Evolutionary conservation across 1,140 invertebrate species (phyloP), one percentile per base, ranked within the genome.

Genomic region (Cylas formicarius): DNA sequence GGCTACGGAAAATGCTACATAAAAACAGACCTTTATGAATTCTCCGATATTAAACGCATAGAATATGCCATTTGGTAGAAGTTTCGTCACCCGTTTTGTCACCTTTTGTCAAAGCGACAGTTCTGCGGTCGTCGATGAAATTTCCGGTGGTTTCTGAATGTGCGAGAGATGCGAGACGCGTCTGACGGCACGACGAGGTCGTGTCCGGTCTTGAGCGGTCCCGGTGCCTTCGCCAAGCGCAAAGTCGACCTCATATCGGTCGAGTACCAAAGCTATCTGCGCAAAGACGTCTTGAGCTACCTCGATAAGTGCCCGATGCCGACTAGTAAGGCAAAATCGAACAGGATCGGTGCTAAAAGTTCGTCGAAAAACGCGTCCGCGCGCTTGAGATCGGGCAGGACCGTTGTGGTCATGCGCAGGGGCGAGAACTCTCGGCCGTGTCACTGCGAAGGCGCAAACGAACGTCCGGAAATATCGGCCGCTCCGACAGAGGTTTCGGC

Each of bases 261-360:
- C 4, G 51, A 53, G 28, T 53, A 53, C 22, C 23, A 41, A 13
- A 48, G 42, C 28, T 53, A 53, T 23, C 44, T 53, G 4, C 45
- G 20, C n/a, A 44, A 37, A 28, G 45, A 49, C 32, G 42, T 49
- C 10, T 21, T 53, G 13, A 42, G 45, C 14, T 48, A 31, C 17
- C 29, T 53, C 31, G 42, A 53, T 18, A 35, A 47, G n/a, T 41
- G 28, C 46, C 16, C 46, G 13, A 48, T 48, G 46, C 23, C 40
- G 4, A 34, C 37, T 5, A 38, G 31, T 21, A 18, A 29, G n/a
- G 11, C 27, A 10, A 50, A 44, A 26, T 6, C 16, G 10, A 40
- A 42, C 26, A 44, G 33, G 18, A 28, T 38, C 20, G 10, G 16
- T 9, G 17, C n/a, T 11, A n/a, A 29, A 28, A 17, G 24, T 24